A percentile compares a stretch with the other conserved stretches of the same genome.
Evolutionary conservation across 1,140 invertebrate species (phyloP).

Genomic region (Drosophila mayri): DNA sequence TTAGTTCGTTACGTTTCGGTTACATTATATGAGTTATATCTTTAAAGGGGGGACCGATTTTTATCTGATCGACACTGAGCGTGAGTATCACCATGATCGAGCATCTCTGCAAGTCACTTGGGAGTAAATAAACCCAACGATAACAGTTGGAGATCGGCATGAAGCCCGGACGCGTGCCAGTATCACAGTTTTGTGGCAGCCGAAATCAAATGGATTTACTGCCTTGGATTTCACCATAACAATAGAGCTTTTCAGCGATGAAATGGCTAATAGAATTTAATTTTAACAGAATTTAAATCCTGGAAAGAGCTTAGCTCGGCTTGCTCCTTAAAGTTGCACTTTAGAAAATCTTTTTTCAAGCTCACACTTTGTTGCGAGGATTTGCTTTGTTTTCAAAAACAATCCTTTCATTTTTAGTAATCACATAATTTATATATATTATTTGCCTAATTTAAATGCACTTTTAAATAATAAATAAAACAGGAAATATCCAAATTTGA

Average conservation of each 20-base stretch:
- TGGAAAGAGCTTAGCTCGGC: rapidly evolving
- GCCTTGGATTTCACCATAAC: constrained; percentile 33
- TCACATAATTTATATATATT: background rate
- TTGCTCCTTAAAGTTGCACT: background rate
- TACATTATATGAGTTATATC: background rate
- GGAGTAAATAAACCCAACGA: constrained; percentile 12
- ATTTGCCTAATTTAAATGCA: too few species aligned
- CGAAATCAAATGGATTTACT: constrained; percentile 10
- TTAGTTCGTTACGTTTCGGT: background rate
- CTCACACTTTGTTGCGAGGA: background rate
- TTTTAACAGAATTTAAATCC: too few species aligned
- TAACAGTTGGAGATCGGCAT: constrained; percentile 4
- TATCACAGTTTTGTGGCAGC: background rate
- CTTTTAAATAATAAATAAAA: too few species aligned
- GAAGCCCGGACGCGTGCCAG: constrained; percentile 4
- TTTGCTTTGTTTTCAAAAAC: background rate
- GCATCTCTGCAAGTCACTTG: constrained; percentile 14
- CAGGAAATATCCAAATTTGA: too few species aligned
- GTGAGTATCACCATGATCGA: constrained; percentile 17
- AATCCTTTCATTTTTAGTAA: background rate
- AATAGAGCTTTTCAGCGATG: background rate
- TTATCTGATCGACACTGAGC: constrained; percentile 8
- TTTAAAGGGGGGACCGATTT: background rate
- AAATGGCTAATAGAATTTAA: too few species aligned
- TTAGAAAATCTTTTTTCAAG: background rate